These are phyloP conservation scores for Cinara cedri DNA, from an alignment of 2,888 invertebrate genomes.

Conservation along the genomic window DNA sequence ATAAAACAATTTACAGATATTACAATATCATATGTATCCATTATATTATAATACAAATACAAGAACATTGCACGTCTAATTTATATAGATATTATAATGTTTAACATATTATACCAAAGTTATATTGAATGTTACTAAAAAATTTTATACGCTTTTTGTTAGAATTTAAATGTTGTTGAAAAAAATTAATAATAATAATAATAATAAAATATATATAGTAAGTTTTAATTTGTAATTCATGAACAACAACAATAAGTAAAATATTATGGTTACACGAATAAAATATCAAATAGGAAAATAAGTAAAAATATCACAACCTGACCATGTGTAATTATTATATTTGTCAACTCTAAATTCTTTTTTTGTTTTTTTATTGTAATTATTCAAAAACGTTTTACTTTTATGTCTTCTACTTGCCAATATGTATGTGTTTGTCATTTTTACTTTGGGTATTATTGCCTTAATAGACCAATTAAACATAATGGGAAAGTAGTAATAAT, in stretches of 20 bases:
- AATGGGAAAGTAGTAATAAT: neutral
- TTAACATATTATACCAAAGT: neutral
- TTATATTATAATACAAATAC: no score
- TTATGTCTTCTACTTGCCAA: slow-evolving; percentile 39
- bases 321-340: slow-evolving; percentile 27
- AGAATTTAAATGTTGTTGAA: neutral
- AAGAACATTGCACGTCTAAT: neutral
- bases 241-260: neutral
- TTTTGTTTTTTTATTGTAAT: neutral
- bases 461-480: neutral
- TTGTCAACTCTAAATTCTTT: neutral
- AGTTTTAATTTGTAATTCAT: no score
- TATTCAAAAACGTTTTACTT: neutral
- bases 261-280: neutral
- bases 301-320: slow-evolving; percentile 51
- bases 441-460: neutral
- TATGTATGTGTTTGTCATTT: neutral
- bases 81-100: slow-evolving; percentile 6
- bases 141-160: neutral
- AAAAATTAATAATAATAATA: neutral
- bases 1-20: neutral
- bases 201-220: neutral
- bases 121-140: neutral
- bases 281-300: slow-evolving; percentile 12
- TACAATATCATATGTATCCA: neutral